Evolutionary conservation across 2,113 vertebrate genomes (phyloP), one percentile per base, ranked within the genome.

Genomic region (Xenotilapia caudafasciata): DNA sequence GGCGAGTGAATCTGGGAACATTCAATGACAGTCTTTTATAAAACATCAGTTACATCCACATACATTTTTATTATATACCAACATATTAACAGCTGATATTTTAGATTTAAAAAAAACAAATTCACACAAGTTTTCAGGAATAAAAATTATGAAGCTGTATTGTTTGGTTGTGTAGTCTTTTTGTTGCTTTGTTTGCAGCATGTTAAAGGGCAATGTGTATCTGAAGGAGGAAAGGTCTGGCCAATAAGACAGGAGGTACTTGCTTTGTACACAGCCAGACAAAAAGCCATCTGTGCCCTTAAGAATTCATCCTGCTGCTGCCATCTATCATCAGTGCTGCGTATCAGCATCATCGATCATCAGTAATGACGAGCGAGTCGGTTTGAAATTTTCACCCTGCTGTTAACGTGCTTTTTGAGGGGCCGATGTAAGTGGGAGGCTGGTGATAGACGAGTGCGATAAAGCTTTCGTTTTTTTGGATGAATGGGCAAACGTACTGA

Each of bases 311-410:
- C 70, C 42, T 75, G 70, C 70, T 45, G 68, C 40, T 75, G 42
- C 23, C 23, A 49, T 75, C 70, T 19, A 49, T 12, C 15, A 31
- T 75, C 42, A 75, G 15, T 13, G 45, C 45, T 77, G 45, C 23
- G 10, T 49, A 49, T 77, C 70, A 31, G 70, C 70, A 75, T 47
- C 70, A 28, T 75, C 40, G 7, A 31, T 77, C 70, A 31, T 1
- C 42, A 31, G 42, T 49, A 77, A 77, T 77, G 70, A 49, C 3
- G 15, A 49, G 15, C 1, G 42, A 77, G 42, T 28, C 4, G 6
- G 26, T 31, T 49, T 49, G 70, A 75, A 75, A 75, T 75, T 47
- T 73, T 75, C 68, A 75, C 68, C 68, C 68, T 17, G 21, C 70
- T 77, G 45, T 77, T 77, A 77, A 77, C 15, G 9, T 4, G 0